phyloP scores from a whole-genome alignment of 2,113 vertebrate species.

The Myotis davidii region DNA sequence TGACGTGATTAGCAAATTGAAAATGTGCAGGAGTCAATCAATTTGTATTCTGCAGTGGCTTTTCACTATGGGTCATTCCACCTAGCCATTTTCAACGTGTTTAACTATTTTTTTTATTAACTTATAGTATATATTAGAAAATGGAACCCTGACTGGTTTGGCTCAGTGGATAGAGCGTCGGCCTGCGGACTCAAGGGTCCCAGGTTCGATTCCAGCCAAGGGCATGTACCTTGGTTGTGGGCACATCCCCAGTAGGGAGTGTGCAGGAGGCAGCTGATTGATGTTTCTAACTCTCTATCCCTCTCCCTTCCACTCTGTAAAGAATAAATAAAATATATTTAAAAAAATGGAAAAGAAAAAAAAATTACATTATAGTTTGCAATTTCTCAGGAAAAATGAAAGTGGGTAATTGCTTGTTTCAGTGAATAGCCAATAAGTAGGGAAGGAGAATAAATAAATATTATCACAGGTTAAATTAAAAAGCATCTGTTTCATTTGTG shows the following conservation, averaged over 20 bases:
- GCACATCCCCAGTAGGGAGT: too few species aligned
- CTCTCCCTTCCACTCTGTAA: too few species aligned
- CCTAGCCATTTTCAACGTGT: neutral
- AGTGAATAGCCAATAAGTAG: slow-evolving; percentile 5
- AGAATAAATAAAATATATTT: too few species aligned
- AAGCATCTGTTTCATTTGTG: slow-evolving; percentile 37
- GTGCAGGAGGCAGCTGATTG: too few species aligned
- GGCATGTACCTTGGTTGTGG: too few species aligned
- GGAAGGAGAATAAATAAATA: slow-evolving; percentile 39
- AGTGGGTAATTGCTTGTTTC: slow-evolving; percentile 27
- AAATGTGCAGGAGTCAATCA: neutral
- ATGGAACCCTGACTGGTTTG: too few species aligned
- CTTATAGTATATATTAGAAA: neutral
- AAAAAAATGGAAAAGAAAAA: neutral
- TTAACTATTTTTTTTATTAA: neutral
- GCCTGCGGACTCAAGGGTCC: too few species aligned
- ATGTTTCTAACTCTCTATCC: too few species aligned
- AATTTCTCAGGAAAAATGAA: slow-evolving; percentile 21
- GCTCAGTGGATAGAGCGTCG: too few species aligned
- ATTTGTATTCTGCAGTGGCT: neutral
- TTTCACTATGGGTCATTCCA: neutral
- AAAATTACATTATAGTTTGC: neutral
- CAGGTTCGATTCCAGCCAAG: too few species aligned
- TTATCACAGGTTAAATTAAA: slow-evolving; percentile 54
- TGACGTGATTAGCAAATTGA: neutral